A percentile compares a stretch with the other conserved stretches of the same genome.
Conservation (phyloP, 92 coral and sea anemone species). For the Umimayanthus kanabou region DNA sequence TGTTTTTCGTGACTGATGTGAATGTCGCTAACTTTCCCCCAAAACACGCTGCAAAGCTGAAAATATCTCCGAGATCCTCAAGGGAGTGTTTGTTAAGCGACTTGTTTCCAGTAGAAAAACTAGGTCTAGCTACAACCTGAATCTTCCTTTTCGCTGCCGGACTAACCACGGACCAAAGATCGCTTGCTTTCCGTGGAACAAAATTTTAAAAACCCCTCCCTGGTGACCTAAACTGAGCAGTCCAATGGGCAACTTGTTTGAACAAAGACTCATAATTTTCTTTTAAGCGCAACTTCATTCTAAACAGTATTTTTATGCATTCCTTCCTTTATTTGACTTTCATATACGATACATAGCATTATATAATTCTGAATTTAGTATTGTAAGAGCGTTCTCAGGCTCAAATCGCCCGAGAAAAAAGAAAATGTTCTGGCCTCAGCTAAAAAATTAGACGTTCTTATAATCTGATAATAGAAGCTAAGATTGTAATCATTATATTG, state of each 20-base stretch:
- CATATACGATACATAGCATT: too few relatives aligned
- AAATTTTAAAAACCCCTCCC: constrained; percentile 16
- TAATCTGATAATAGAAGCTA: background rate
- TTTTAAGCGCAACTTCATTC: background rate
- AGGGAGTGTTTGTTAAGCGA: too few relatives aligned
- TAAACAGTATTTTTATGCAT: background rate
- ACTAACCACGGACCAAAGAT: constrained; percentile 50
- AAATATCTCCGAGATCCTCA: too few relatives aligned
- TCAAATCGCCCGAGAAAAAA: too few relatives aligned
- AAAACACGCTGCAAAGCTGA: too few relatives aligned
- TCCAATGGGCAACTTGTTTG: background rate
- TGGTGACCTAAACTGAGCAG: background rate
- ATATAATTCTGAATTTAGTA: too few relatives aligned
- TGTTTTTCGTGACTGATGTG: too few relatives aligned
- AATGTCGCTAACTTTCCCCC: too few relatives aligned
- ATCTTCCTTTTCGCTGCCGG: constrained; percentile 50
- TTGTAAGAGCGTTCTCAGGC: too few relatives aligned
- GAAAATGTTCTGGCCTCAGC: too few relatives aligned
- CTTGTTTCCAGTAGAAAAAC: background rate
- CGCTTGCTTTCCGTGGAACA: constrained; percentile 46
- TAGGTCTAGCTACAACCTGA: constrained; percentile 24
- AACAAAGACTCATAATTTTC: background rate
- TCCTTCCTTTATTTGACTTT: background rate
- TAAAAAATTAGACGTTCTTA: too few relatives aligned
- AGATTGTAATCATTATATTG: too few relatives aligned